phyloP scores from a whole-genome alignment of 2,113 vertebrate species.

The Telmatochromis bifrenatus region DNA sequence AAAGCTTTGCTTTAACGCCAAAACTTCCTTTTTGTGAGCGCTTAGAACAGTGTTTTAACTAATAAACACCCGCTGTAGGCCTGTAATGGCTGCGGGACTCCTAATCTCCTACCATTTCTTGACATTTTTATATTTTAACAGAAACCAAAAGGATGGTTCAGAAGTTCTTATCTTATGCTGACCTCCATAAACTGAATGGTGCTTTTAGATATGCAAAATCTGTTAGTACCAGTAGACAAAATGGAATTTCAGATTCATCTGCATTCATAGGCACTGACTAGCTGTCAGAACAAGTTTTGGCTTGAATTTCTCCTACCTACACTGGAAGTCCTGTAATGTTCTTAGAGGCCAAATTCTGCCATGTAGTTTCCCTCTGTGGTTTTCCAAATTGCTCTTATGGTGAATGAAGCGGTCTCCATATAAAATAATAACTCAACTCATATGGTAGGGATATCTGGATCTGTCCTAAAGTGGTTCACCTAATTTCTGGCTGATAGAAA shows the following conservation, averaged over 20 bases:
- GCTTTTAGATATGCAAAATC: background rate
- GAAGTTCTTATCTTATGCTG: background rate
- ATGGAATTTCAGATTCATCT: background rate
- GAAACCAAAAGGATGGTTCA: background rate
- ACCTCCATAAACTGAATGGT: background rate
- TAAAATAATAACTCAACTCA: background rate
- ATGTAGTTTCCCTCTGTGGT: background rate
- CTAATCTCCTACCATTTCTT: background rate
- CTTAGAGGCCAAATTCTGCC: background rate
- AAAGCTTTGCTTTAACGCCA: background rate
- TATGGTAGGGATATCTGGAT: background rate
- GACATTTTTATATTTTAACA: background rate
- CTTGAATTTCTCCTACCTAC: background rate
- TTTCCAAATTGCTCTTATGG: background rate
- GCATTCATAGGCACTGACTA: background rate
- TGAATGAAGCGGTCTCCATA: background rate
- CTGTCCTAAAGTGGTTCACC: background rate
- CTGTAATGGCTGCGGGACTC: background rate
- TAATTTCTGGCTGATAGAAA: background rate
- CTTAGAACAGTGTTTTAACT: background rate
- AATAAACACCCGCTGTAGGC: background rate
- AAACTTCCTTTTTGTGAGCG: background rate
- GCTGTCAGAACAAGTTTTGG: background rate
- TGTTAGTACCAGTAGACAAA: background rate
- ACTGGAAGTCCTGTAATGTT: background rate